Conservation (phyloP, 2,888 invertebrate genomes). For the Nezara viridula region DNA sequence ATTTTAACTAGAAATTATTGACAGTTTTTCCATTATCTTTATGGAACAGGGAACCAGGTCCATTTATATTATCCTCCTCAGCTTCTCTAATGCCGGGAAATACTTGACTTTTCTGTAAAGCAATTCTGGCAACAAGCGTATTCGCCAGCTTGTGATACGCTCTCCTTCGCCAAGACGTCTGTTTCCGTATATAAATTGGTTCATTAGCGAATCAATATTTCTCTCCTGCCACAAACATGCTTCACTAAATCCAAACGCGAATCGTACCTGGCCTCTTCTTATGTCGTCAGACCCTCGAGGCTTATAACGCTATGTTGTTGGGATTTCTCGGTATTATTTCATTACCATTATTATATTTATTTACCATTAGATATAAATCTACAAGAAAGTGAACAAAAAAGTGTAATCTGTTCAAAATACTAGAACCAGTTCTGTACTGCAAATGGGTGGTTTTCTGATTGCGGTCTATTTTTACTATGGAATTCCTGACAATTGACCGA, state of each 20-base stretch:
- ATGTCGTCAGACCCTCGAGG: not conserved
- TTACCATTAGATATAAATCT: too few species aligned
- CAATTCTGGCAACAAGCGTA: not conserved
- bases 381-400: too few species aligned
- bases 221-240: not conserved
- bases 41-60: not conserved
- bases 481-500: too few species aligned
- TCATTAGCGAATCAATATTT: conserved; percentile 21
- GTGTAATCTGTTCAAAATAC: too few species aligned
- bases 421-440: too few species aligned
- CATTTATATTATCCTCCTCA: not conserved
- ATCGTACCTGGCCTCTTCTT: not conserved
- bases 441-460: too few species aligned
- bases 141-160: not conserved
- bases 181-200: conserved; percentile 23
- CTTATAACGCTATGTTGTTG: not conserved
- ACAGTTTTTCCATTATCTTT: not conserved
- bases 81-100: not conserved
- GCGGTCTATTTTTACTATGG: too few species aligned
- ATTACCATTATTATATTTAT: not conserved
- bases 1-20: not conserved
- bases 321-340: not conserved
- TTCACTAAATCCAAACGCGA: not conserved
- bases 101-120: conserved; percentile 6
- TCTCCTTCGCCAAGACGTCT: not conserved